These are phyloP conservation scores for Semibalanus balanoides DNA, from an alignment of 1,140 invertebrate genomes.

Conservation along the genomic window DNA sequence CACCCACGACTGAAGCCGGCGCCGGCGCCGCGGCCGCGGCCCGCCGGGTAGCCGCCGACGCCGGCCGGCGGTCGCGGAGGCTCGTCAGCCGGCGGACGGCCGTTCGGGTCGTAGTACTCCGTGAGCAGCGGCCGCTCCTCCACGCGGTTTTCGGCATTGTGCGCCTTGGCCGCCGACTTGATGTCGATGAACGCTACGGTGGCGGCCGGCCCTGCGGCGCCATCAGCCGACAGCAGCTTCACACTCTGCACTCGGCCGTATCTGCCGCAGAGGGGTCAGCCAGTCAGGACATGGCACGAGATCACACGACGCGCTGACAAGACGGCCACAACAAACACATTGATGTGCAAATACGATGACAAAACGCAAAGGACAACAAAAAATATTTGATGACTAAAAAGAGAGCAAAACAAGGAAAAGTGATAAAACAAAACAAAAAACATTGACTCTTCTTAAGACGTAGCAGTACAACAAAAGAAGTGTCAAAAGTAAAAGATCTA, in stretches of 20 bases:
- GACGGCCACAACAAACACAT: too few relatives aligned
- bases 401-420: too few relatives aligned
- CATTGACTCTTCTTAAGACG: too few relatives aligned
- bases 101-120: slow-evolving; percentile 72
- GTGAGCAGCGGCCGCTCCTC: slow-evolving; percentile 70
- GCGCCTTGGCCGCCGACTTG: slow-evolving; percentile 84
- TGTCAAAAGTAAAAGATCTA: too few relatives aligned
- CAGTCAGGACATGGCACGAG: slow-evolving; percentile 3
- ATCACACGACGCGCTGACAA: too few relatives aligned
- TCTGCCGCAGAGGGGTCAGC: slow-evolving; percentile 31
- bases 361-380: too few relatives aligned
- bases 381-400: too few relatives aligned
- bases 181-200: slow-evolving; percentile 94
- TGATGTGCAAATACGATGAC: too few relatives aligned
- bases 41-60: background rate
- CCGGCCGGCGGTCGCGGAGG: too few relatives aligned
- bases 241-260: slow-evolving; percentile 42
- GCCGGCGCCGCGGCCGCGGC: too few relatives aligned
- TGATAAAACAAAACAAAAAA: too few relatives aligned
- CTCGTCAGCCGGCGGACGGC: background rate
- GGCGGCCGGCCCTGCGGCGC: slow-evolving; percentile 38
- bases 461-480: too few relatives aligned
- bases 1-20: background rate
- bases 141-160: slow-evolving; percentile 72
- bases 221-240: slow-evolving; percentile 30